These are phyloP conservation scores for Disparrhopalites patrizii DNA, from an alignment of 2,888 invertebrate genomes.

Conservation along the genomic window DNA sequence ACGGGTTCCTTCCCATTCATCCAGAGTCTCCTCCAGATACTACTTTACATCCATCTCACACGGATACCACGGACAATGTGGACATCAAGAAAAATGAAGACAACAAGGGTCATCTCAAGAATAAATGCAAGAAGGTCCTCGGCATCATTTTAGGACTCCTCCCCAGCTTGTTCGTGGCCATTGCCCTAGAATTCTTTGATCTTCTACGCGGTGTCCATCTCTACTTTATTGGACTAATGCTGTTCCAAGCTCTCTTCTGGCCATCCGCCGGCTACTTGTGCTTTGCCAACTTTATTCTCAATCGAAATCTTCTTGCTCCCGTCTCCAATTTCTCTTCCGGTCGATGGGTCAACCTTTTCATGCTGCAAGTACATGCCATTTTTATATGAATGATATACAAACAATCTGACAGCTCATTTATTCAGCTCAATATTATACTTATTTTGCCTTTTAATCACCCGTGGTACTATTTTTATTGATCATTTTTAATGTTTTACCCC, in stretches of 20 bases:
- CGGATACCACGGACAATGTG: no score
- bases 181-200: conserved; percentile 29
- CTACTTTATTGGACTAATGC: conserved; percentile 26
- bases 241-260: conserved; percentile 36
- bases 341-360: conserved; percentile 3
- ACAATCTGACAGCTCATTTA: neutral
- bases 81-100: neutral
- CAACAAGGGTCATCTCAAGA: neutral
- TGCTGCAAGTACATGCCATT: neutral
- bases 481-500: neutral
- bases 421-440: neutral
- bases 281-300: neutral
- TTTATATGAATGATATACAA: neutral
- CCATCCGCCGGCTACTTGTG: conserved; percentile 28
- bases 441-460: neutral
- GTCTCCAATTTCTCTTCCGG: neutral
- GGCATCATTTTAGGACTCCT: conserved; percentile 19
- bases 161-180: conserved; percentile 25
- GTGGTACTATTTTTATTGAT: neutral
- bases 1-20: no score
- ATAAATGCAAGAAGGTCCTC: conserved; percentile 1
- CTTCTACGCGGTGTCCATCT: conserved; percentile 26
- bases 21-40: no score
- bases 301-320: neutral
- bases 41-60: no score